Evolutionary conservation across 2,113 vertebrate species (phyloP).

Genomic region (Malurus melanocephalus): DNA sequence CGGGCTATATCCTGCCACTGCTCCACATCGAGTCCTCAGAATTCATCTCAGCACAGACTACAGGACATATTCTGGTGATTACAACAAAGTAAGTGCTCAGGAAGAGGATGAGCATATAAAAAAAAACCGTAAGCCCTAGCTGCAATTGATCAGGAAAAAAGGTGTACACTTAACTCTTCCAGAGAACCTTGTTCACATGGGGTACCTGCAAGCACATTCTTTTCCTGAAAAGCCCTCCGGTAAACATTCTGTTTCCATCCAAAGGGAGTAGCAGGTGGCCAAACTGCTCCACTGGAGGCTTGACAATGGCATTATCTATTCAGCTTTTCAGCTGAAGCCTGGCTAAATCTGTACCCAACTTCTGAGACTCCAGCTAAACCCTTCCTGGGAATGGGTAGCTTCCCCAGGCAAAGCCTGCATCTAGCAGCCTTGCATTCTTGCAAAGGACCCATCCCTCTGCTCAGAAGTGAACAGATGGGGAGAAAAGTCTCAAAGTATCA

Average conservation of each 20-base stretch:
- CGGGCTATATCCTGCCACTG: conserved; percentile 5
- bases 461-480: conserved; percentile 38
- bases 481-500: conserved; percentile 10
- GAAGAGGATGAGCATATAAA: not conserved
- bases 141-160: not conserved
- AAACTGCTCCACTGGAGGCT: conserved; percentile 1
- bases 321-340: conserved; percentile 17
- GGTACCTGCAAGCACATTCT: not conserved
- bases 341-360: conserved; percentile 11
- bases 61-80: not conserved
- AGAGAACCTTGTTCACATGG: not conserved
- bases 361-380: not conserved
- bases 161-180: not conserved
- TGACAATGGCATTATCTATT: conserved; percentile 30
- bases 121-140: not conserved
- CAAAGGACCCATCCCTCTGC: not conserved
- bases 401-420: not conserved
- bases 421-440: not conserved
- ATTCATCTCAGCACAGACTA: not conserved
- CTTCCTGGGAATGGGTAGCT: not conserved
- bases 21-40: not conserved
- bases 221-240: not conserved
- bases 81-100: not conserved
- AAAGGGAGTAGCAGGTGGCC: conserved; percentile 29
- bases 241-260: not conserved